Evolutionary conservation across 2,888 invertebrate species (phyloP).

Genomic region (Amblyteles armatorius): DNA sequence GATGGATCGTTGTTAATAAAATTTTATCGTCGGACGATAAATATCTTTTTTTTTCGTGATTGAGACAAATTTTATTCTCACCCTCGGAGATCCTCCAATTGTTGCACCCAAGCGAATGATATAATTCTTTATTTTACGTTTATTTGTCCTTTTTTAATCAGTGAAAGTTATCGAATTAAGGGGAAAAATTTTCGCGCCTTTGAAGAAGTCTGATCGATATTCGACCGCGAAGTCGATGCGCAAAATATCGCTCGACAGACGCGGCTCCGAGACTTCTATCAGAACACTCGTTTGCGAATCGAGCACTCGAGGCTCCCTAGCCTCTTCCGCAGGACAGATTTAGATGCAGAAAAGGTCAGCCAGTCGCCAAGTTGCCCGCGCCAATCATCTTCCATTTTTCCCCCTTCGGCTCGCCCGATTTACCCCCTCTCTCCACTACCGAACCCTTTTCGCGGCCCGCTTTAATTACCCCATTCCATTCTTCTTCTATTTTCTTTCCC

Average conservation of each 20-base stretch:
- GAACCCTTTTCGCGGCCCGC: constrained; percentile 52
- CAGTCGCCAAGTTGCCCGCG: constrained; percentile 78
- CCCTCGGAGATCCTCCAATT: constrained; percentile 17
- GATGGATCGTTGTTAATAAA: not conserved
- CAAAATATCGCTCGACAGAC: constrained; percentile 64
- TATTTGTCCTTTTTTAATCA: not conserved
- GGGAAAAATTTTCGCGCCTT: not conserved
- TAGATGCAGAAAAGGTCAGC: constrained; percentile 82
- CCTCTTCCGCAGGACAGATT: constrained; percentile 78
- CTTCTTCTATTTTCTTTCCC: constrained; percentile 9
- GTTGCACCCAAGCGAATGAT: not conserved
- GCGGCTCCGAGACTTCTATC: constrained; percentile 59
- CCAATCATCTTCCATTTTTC: constrained; percentile 71
- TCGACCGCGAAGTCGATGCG: constrained; percentile 29
- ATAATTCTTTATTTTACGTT: not conserved
- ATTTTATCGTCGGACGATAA: not conserved
- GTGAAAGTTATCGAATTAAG: not conserved
- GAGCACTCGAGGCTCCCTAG: constrained; percentile 71
- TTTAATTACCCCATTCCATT: constrained; percentile 14
- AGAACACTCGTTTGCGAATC: constrained; percentile 66
- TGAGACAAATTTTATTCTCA: constrained; percentile 45
- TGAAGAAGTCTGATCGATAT: not conserved
- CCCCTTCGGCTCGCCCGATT: constrained; percentile 47
- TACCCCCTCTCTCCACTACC: constrained; percentile 14
- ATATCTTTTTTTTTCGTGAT: not conserved